Base-by-base conservation (phyloP, 2,113 vertebrate species). In the Chaenogobius annularis region DNA sequence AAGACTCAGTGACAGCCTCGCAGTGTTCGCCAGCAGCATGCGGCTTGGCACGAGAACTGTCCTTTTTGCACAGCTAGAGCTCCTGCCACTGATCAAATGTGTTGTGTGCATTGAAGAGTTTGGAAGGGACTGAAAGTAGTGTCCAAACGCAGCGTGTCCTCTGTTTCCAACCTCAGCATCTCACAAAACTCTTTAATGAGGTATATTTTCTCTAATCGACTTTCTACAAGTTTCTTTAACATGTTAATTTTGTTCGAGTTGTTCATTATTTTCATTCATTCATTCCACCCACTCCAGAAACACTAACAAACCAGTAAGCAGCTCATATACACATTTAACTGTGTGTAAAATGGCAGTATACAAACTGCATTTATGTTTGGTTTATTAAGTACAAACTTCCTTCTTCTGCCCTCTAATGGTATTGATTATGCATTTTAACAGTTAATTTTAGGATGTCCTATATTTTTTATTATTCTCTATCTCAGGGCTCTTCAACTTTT, bases 31-130 rank as follows among this genome's bases (percentile, higher is more conserved):
- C 91, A 92, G 82, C 87, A 85, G 87, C 82, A 86, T 87, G 80
- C 84, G 83, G 82, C 82, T 85, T 91, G 88, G 88, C 89, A 88
- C 69, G 62, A 23, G 80, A 92, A 85, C 79, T 88, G 83, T 90
- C 77, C 78, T 80, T 77, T 88, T 77, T 67, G 78, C 79, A 81
- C 90, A 85, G 84, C 83, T 14, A 83, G 88, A 63, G 85, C 64
- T 66, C 43, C 82, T 84, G 81, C 67, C 54, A 73, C 72, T 80
- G 82, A 90, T 88, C 80, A 84, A 81, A 74, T 83, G 78, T 84
- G 80, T 81, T 68, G 70, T 69, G 65, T 70, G 50, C 58, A 40
- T 64, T 23, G 50, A 55, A 58, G 66, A 59, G 64, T 50, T 58
- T 56, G 52, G 50, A 61, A 44, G 59, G 11, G 69, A 37, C 54